phyloP scores from a whole-genome alignment of 1,140 invertebrate species.

The Bilobella aurantiaca region DNA sequence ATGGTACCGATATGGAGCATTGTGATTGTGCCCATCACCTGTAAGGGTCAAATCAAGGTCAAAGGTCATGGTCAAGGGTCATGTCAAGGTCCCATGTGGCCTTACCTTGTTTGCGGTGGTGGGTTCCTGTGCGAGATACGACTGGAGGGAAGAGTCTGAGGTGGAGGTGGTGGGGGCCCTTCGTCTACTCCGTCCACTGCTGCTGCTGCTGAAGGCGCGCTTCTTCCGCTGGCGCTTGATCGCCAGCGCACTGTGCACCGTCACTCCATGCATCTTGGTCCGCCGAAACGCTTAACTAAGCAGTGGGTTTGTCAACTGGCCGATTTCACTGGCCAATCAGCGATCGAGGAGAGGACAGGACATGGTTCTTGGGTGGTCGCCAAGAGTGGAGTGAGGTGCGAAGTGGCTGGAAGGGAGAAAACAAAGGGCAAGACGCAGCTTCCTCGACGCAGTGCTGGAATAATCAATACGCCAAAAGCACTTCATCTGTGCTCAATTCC shows the following conservation, averaged over 20 bases:
- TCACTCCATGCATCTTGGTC: constrained; percentile 61
- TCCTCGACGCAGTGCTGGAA: no score
- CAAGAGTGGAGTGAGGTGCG: no score
- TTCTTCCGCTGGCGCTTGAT: constrained; percentile 79
- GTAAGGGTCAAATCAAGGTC: constrained; percentile 23
- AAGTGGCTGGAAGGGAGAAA: no score
- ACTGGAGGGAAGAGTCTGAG: neutral
- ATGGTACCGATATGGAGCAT: constrained; percentile 80
- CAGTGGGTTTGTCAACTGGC: neutral
- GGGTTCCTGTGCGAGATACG: neutral
- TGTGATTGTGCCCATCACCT: constrained; percentile 67
- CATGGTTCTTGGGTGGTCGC: no score
- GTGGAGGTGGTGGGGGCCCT: neutral
- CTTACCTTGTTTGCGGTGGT: neutral
- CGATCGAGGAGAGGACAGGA: no score
- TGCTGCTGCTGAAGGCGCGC: constrained; percentile 37
- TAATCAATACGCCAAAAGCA: no score
- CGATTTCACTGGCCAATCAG: neutral
- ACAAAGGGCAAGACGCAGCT: no score
- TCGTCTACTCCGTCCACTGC: neutral
- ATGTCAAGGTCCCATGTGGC: neutral
- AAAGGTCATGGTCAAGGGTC: neutral
- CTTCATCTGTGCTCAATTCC: no score
- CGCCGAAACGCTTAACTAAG: no score
- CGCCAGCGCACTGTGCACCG: constrained; percentile 77